Evolutionary conservation across 2,797 vertebrate genomes (phyloP).

Genomic region (Echeneis naucrates): DNA sequence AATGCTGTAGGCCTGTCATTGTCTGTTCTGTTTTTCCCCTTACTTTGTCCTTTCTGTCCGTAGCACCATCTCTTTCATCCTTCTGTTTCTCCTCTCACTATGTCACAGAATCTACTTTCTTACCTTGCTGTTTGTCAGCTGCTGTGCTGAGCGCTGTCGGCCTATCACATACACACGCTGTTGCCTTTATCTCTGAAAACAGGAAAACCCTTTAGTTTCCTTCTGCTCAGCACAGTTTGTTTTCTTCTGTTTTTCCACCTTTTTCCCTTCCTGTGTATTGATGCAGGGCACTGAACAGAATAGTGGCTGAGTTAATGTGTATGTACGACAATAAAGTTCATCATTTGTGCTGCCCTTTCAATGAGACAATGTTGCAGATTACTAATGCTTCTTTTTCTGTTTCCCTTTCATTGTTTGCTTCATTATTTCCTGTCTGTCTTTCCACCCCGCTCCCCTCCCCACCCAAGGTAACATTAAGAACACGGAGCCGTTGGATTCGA

Average conservation of each 20-base stretch:
- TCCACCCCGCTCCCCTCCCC: conserved; percentile 37
- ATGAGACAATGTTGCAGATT: conserved; percentile 40
- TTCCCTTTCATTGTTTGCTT: conserved; percentile 40
- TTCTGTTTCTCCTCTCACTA: conserved; percentile 30
- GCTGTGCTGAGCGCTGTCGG: conserved; percentile 48
- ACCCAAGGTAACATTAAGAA: conserved; percentile 96
- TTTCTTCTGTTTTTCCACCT: conserved; percentile 7
- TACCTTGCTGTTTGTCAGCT: conserved; percentile 64
- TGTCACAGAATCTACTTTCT: conserved; percentile 56
- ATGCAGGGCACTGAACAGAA: background rate
- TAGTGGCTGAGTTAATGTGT: conserved; percentile 3
- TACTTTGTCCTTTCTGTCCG: conserved; percentile 24
- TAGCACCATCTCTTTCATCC: conserved; percentile 49
- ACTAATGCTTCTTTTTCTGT: conserved; percentile 62
- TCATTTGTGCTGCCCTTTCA: conserved; percentile 35
- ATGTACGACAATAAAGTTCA: background rate
- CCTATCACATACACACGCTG: conserved; percentile 33
- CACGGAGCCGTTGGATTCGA: conserved; percentile 95
- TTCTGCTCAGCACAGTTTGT: conserved; percentile 32
- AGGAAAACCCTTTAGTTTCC: conserved; percentile 50
- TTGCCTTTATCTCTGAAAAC: conserved; percentile 55
- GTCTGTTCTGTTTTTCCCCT: conserved; percentile 42
- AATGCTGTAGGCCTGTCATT: conserved; percentile 62
- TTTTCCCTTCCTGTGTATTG: conserved; percentile 17
- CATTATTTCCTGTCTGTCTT: conserved; percentile 34